Conservation (phyloP, 2,797 vertebrate species). For the Serranus cabrilla region DNA sequence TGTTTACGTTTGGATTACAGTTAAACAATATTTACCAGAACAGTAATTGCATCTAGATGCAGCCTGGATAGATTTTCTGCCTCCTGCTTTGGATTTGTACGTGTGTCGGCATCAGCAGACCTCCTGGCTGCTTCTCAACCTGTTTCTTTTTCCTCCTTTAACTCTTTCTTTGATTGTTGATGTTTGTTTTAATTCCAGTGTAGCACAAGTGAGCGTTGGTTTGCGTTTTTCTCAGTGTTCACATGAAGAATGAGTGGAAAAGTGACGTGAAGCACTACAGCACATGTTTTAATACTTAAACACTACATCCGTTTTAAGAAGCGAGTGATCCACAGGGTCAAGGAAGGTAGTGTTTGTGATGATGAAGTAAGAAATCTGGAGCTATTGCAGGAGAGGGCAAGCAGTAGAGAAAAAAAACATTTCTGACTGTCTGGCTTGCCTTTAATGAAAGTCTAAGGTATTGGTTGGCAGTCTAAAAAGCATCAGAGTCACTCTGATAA, state of each 20-base stretch:
- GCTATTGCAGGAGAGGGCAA: too few relatives aligned
- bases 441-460: too few relatives aligned
- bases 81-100: constrained; percentile 15
- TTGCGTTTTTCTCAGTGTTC: not conserved
- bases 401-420: too few relatives aligned
- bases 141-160: not conserved
- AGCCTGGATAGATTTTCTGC: not conserved
- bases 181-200: constrained; percentile 5
- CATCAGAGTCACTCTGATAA: too few relatives aligned
- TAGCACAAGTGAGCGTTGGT: not conserved
- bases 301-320: not conserved
- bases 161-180: not conserved
- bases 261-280: not conserved
- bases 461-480: too few relatives aligned
- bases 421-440: too few relatives aligned
- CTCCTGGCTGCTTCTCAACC: not conserved
- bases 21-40: constrained; percentile 22
- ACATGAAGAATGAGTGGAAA: not conserved
- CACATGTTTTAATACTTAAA: not conserved
- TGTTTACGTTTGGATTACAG: constrained; percentile 6
- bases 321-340: too few relatives aligned
- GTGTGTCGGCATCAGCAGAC: not conserved
- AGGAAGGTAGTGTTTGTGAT: too few relatives aligned
- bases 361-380: too few relatives aligned
- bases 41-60: constrained; percentile 5